Evolutionary conservation across 2,888 invertebrate genomes (phyloP), one percentile per base, ranked within the genome.

Genomic region (Drosophila sordidula): DNA sequence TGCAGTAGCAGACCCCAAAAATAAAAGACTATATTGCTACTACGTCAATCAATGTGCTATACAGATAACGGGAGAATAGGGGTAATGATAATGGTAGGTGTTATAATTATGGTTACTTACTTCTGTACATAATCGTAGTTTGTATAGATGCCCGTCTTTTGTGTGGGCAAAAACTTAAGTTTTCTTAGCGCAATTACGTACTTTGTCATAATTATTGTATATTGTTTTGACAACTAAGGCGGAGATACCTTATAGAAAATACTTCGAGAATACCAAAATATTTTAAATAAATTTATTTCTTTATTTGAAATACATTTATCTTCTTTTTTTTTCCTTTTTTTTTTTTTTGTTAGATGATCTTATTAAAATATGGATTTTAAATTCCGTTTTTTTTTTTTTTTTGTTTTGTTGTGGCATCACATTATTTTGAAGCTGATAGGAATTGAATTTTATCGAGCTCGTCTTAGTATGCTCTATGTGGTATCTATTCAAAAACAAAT

Each of bases 321-420:
- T 46, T 32, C 47, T 12, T 49, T 57, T 12, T 6, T 25, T 11
- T 4, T 32, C 5, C 6, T 9, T 29, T 29, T 44, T 36, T 22
- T 46, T 50, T 44, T 34, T 12, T 61, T 51, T 39, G 9, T 64
- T 62, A 44, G 26, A 34, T 49, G 50, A 44, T 66, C 64, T 72
- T 78, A 75, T 45, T 84, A 82, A 88, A 86, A 83, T 88, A 82
- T 67, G 73, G 47, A 57, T 73, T 76, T 52, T 22, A 29, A 51
- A 58, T 73, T 72, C 59, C 11, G 22, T 67, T 66, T 4, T 16
- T n/a, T 11, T 11, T 39, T 34, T 25, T 11, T 16, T n/a, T 11
- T 11, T 39, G 26, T 25, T 11, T 32, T 4, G 26, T 38, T 34
- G 45, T 51, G 26, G 54, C 76, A 85, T 88, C 84, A 85, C 89